phyloP scores from a whole-genome alignment of 2,888 invertebrate species.

The Lasioglossum vierecki region DNA sequence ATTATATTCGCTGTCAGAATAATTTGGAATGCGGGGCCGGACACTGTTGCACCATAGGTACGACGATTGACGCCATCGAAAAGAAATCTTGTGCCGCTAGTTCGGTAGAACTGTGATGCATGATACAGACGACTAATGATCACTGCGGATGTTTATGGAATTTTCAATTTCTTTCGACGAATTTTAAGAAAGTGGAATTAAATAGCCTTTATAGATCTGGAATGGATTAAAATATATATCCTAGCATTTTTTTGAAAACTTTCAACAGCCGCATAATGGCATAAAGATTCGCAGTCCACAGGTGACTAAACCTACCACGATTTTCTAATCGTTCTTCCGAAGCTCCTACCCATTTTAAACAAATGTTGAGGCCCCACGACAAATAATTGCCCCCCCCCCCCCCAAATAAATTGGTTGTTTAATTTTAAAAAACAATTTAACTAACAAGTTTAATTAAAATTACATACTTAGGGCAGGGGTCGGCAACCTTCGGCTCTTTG shows the following conservation, averaged over 20 bases:
- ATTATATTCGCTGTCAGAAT: constrained; percentile 67
- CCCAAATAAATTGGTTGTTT: not conserved
- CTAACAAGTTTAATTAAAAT: not conserved
- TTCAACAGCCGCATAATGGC: no score
- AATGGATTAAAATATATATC: no score
- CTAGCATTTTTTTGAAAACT: no score
- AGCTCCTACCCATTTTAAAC: not conserved
- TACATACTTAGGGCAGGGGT: not conserved
- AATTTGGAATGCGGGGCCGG: constrained; percentile 69
- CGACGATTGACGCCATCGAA: not conserved
- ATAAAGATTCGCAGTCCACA: no score
- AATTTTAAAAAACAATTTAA: no score
- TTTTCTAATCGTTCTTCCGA: no score
- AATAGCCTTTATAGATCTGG: no score
- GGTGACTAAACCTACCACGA: not conserved
- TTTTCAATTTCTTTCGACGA: no score
- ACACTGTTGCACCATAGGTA: constrained; percentile 75
- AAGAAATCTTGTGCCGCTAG: not conserved
- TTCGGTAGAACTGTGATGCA: not conserved
- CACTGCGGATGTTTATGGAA: not conserved
- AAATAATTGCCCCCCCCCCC: not conserved
- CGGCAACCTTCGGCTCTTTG: no score
- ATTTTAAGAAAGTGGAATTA: no score
- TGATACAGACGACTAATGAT: not conserved
- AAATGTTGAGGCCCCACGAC: not conserved